These are phyloP conservation scores for Gephyroberyx darwinii DNA, from an alignment of 2,797 vertebrate genomes.

Conservation along the genomic window DNA sequence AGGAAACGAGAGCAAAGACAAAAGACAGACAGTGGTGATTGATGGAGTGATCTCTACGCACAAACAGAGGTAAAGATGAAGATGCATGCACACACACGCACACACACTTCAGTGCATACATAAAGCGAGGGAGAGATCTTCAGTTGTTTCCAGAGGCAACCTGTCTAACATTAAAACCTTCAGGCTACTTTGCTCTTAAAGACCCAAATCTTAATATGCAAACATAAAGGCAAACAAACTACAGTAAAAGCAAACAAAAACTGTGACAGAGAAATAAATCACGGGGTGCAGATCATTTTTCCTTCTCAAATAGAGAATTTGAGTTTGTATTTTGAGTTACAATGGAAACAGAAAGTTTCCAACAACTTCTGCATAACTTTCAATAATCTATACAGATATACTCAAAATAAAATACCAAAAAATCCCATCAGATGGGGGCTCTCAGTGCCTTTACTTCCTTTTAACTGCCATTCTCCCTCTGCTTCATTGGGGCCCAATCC, in stretches of 20 bases:
- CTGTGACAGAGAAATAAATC: too few species aligned
- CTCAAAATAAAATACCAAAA: not conserved
- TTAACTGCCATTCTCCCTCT: too few species aligned
- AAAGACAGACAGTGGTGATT: constrained; percentile 21
- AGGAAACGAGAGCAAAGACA: constrained; percentile 23
- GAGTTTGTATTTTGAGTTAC: too few species aligned
- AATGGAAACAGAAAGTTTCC: too few species aligned
- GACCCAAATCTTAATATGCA: not conserved
- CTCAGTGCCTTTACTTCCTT: too few species aligned
- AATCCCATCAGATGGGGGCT: too few species aligned
- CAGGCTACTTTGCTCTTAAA: constrained; percentile 5
- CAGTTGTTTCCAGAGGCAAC: constrained; percentile 3
- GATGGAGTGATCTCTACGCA: constrained; percentile 9
- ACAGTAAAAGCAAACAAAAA: not conserved
- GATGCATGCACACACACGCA: constrained; percentile 4
- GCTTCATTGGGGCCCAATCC: not conserved
- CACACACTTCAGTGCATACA: not conserved
- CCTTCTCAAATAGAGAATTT: too few species aligned
- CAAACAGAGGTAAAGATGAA: constrained; percentile 24
- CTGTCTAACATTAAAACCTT: constrained; percentile 14
- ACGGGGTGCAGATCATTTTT: too few species aligned
- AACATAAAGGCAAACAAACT: not conserved
- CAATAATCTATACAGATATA: not conserved
- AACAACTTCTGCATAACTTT: too few species aligned
- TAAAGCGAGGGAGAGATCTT: not conserved